phyloP scores from a whole-genome alignment of 2,797 vertebrate genomes.

The Tragelaphus oryx region DNA sequence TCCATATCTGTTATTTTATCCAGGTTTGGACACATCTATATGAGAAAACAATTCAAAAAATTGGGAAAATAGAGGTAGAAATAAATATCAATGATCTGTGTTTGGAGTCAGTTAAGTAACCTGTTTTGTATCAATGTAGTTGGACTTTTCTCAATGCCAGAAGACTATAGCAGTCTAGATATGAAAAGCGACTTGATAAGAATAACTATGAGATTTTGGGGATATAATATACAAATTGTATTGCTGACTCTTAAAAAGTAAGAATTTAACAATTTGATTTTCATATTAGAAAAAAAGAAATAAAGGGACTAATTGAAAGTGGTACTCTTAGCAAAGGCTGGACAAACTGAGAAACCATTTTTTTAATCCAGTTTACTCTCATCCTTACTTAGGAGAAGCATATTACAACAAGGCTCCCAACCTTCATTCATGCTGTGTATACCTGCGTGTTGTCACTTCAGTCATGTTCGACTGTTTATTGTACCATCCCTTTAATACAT shows the following conservation, averaged over 20 bases:
- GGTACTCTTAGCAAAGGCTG: neutral
- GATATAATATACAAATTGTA: neutral
- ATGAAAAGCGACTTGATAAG: neutral
- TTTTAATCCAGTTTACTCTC: neutral
- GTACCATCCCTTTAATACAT: neutral
- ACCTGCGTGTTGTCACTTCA: rapidly evolving
- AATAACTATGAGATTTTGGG: neutral
- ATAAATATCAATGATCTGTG: neutral
- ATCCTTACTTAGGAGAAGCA: neutral
- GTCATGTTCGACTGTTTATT: neutral
- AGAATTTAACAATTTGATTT: neutral
- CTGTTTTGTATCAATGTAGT: neutral
- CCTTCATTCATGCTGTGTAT: neutral
- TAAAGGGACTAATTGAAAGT: neutral
- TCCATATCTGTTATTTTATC: neutral
- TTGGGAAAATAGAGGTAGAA: neutral
- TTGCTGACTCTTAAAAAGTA: neutral
- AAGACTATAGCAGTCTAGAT: neutral
- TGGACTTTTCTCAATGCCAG: neutral
- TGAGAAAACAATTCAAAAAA: neutral
- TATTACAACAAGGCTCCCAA: neutral
- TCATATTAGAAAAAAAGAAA: neutral
- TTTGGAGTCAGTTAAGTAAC: neutral
- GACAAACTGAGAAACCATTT: neutral
- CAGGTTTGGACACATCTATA: neutral